Conservation (phyloP, 2,797 vertebrate species). For the Brotula barbata region DNA sequence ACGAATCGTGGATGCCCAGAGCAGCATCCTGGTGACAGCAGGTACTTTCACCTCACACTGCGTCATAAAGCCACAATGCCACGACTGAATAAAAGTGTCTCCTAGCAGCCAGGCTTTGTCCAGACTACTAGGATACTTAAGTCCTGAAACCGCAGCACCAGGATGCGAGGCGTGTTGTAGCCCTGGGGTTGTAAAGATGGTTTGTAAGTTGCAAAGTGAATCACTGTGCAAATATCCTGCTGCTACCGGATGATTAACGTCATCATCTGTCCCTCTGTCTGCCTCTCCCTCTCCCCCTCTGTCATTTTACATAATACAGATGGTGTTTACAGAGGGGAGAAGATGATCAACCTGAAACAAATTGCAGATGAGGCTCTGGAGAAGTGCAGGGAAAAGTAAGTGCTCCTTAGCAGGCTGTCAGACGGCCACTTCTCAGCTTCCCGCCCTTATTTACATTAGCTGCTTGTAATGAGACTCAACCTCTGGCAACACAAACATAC, state of each 20-base stretch:
- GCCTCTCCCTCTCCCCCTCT: background rate
- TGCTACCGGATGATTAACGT: slow-evolving; percentile 6
- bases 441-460: slow-evolving; percentile 54
- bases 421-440: slow-evolving; percentile 26
- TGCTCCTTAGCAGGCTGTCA: slow-evolving; percentile 14
- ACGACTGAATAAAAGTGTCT: background rate
- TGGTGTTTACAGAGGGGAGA: slow-evolving; percentile 82
- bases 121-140: background rate
- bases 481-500: slow-evolving; percentile 8
- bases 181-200: background rate
- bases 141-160: slow-evolving; percentile 5
- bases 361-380: slow-evolving; percentile 79
- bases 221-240: slow-evolving; percentile 12
- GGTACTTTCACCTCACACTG: slow-evolving; percentile 58
- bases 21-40: slow-evolving; percentile 79
- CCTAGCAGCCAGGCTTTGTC: background rate
- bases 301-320: slow-evolving; percentile 59
- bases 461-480: slow-evolving; percentile 37
- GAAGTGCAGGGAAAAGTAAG: slow-evolving; percentile 76
- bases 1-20: slow-evolving; percentile 78
- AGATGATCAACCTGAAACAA: slow-evolving; percentile 83
- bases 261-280: slow-evolving; percentile 5
- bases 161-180: slow-evolving; percentile 13
- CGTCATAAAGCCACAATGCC: background rate
- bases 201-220: slow-evolving; percentile 17